A percentile compares a stretch with the other conserved stretches of the same genome.
These are phyloP conservation scores for Sarcophaga bullata DNA, from an alignment of 1,140 invertebrate genomes.

Conservation along the genomic window DNA sequence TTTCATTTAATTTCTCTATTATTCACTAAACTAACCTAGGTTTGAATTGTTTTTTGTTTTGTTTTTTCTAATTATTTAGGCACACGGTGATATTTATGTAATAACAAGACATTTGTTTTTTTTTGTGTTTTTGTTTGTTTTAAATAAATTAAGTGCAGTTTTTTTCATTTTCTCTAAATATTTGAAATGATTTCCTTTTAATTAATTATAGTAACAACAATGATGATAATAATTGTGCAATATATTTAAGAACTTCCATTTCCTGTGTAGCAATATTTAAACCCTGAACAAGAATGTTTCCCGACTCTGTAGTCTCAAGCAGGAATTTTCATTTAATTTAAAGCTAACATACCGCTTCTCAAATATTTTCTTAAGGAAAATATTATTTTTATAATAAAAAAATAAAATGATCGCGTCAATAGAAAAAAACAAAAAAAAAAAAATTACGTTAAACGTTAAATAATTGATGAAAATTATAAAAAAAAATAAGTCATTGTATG, in stretches of 20 bases:
- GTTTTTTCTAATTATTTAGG: slow-evolving; percentile 34
- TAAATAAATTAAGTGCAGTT: slow-evolving; percentile 14
- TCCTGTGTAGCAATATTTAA: no score
- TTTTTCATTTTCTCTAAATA: not conserved
- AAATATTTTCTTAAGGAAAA: no score
- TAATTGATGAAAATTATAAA: not conserved
- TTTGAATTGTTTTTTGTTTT: not conserved
- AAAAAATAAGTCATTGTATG: not conserved
- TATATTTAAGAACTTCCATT: no score
- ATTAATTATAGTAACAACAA: no score
- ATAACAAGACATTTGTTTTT: slow-evolving; percentile 25
- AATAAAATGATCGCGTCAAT: not conserved
- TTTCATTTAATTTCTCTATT: slow-evolving; percentile 7
- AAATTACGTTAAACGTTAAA: slow-evolving; percentile 28
- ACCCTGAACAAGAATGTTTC: no score
- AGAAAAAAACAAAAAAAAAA: slow-evolving; percentile 7
- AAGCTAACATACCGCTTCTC: no score
- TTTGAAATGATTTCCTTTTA: no score
- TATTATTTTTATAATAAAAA: no score
- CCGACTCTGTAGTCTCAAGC: no score
- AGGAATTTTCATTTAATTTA: no score
- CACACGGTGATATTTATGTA: slow-evolving; percentile 37
- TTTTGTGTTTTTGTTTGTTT: not conserved
- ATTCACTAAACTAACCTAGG: slow-evolving; percentile 15
- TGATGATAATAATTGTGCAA: not conserved